Base-by-base conservation (phyloP, 1,140 invertebrate genomes). In the Lepidurus couesii region DNA sequence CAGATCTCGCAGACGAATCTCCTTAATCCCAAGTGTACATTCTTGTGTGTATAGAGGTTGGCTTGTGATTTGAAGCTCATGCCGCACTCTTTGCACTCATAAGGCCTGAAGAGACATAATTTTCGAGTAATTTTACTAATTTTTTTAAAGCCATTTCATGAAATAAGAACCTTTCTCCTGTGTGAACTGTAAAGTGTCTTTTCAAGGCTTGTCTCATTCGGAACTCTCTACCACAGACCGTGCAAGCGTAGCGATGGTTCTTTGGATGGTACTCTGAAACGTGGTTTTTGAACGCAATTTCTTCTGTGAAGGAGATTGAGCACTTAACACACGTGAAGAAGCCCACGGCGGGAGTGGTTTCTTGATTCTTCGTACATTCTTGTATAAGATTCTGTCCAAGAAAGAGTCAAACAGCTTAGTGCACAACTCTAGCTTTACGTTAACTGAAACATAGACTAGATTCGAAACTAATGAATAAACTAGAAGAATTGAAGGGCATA, bases 1-100 rank as follows among this genome's bases (percentile, higher is more conserved):
- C 93, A 95, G 75, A 92, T 88, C 79, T 90, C 88, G 82, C 93
- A 94, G 26, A 87, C 86, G 84, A 90, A 92, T 82, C 89, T 90
- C 82, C 91, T 92, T 76, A 92, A 89, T 6, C 90, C 90, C 0
- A 89, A 89, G 81, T 92, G 91, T 4, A 90, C 89, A 7, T 88
- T 85, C 80, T 89, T 87, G 84, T 93, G 92, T 84, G 91, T 91
- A 10, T 90, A 82, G 34, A 92, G 83, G 83, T 91, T 91, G 0
- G 91, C 87, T 80, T 90, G 90, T 0, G 91, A 91, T 83, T 92
- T 92, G 83, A 93, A 93, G 74, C 86, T 86, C 2, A 89, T 87
- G 75, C 86, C 85, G 82, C 91, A 92, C 1, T 86, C 83, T 82
- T 89, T 87, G 81, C 88, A 89, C 80, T 88, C 85, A 79, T 84